Conservation (phyloP, 2,113 vertebrate species). For the zebrafish (Danio rerio) region GRCz12tu NC_133196.1:29613001-29613500, state of each 20-base stretch:
- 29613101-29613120: too few relatives aligned
- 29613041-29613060: too few relatives aligned
- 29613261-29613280: constrained; percentile 75
- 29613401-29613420: constrained; percentile 61
- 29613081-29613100: too few relatives aligned
- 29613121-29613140: too few relatives aligned
- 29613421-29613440: constrained; percentile 84
- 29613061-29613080: too few relatives aligned
- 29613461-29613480: constrained; percentile 81
- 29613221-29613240: constrained; percentile 81
- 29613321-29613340: neutral
- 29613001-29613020: too few relatives aligned
- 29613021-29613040: too few relatives aligned
- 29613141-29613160: too few relatives aligned
- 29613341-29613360: neutral
- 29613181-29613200: neutral
- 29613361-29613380: neutral
- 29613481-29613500: constrained; percentile 73
- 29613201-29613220: constrained; percentile 66
- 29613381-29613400: neutral
- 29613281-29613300: neutral
- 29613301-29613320: neutral
- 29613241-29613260: constrained; percentile 83
- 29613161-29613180: too few relatives aligned
- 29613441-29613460: constrained; percentile 81